phyloP scores from a whole-genome alignment of 2,888 invertebrate species.

The Zele albiditarsus region DNA sequence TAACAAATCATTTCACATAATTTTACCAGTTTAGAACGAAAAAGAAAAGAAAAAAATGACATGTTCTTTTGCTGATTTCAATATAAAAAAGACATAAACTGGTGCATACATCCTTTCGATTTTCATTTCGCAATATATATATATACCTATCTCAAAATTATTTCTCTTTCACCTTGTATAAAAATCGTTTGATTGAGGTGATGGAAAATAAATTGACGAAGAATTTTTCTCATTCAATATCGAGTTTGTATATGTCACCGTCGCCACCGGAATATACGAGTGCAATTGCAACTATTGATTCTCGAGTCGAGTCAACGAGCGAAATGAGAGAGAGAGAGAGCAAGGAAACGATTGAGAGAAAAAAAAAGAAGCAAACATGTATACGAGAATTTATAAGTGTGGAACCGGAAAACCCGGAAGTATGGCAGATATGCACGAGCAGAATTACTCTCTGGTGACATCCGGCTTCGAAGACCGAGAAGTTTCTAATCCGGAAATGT shows the following conservation, averaged over 20 bases:
- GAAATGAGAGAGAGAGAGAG: neutral
- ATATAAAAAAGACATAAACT: neutral
- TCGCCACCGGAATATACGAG: neutral
- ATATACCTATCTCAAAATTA: neutral
- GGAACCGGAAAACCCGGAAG: neutral
- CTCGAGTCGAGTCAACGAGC: neutral
- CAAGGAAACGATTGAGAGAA: neutral
- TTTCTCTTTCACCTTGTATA: neutral
- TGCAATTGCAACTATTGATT: constrained; percentile 14
- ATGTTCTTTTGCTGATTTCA: too few relatives aligned
- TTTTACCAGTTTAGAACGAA: too few relatives aligned
- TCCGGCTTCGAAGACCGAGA: constrained; percentile 18
- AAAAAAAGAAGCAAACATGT: neutral
- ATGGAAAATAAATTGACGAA: constrained; percentile 8
- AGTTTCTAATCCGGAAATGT: constrained; percentile 19
- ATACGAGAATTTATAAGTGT: neutral
- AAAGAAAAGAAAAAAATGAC: too few relatives aligned
- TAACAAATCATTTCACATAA: too few relatives aligned
- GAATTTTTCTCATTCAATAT: constrained; percentile 3
- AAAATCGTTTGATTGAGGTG: neutral
- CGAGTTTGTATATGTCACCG: neutral
- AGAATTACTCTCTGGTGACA: constrained; percentile 15
- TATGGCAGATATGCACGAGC: constrained; percentile 6
- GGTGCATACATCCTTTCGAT: neutral
- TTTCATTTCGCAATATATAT: neutral